phyloP scores from a whole-genome alignment of 2,797 vertebrate species.

The Chloroceryle amazona region DNA sequence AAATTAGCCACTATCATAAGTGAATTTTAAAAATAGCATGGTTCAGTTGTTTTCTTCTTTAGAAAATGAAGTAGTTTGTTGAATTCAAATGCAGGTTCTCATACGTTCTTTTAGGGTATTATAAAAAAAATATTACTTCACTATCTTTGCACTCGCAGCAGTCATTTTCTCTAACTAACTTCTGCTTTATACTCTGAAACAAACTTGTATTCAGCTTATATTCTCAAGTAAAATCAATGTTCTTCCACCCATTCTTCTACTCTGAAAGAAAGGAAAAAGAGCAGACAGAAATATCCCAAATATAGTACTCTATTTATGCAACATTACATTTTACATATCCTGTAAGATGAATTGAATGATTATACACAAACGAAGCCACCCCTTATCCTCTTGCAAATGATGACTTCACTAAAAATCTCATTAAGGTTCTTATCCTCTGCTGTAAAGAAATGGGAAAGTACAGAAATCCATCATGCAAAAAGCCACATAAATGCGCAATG shows the following conservation, averaged over 20 bases:
- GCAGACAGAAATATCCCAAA: not conserved
- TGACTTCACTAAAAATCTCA: slow-evolving; percentile 7
- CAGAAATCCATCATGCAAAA: slow-evolving; percentile 12
- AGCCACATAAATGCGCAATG: not conserved
- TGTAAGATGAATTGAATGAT: not conserved
- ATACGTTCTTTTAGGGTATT: not conserved
- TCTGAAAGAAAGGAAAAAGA: not conserved
- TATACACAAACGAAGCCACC: not conserved
- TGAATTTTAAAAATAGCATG: not conserved
- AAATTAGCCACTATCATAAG: not conserved
- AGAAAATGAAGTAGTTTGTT: not conserved
- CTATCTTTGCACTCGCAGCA: not conserved
- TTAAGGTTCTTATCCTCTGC: not conserved
- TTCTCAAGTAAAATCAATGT: not conserved
- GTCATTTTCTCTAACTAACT: not conserved
- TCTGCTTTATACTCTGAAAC: not conserved
- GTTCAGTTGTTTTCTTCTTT: not conserved
- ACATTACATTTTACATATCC: not conserved
- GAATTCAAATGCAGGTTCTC: not conserved
- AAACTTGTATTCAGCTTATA: not conserved
- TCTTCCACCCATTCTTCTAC: not conserved
- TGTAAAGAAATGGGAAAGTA: not conserved
- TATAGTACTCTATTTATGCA: not conserved
- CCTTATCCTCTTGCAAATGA: not conserved
- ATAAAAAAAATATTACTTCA: not conserved